Evolutionary conservation across 2,797 vertebrate genomes (phyloP), one percentile per base, ranked within the genome.

Genomic region (Knipowitschia caucasica): DNA sequence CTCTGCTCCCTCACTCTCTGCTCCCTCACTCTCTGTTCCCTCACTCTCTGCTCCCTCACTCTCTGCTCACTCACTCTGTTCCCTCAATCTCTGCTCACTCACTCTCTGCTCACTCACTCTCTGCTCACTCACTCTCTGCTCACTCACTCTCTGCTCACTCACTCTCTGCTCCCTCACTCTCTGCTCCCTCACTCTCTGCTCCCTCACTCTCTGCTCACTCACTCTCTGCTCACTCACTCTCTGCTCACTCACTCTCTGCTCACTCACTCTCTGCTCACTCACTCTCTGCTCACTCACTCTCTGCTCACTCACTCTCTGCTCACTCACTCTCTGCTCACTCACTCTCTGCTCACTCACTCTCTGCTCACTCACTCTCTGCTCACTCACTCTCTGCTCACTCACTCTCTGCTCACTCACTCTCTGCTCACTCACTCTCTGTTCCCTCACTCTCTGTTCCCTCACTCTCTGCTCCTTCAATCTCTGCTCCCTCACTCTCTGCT

Each of bases 221-320:
- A 49, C 62, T 72, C 67, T 38, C 71, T 74, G 68, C 6, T 67
- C 63, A 23, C 56, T 75, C 69, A 79, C 81, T n/a, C 80, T 62
- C 70, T 61, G 46, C 49, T 71, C 52, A 58, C 51, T 46, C 44
- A 62, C 53, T n/a, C 33, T 64, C 36, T 24, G 45, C 45, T 15
- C 21, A n/a, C 69, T 75, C 73, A 75, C 80, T 78, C 80, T 80
- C 79, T 82, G 76, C 64, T 80, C 85, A 79, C 81, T 79, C 21
- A 42, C 35, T 29, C 18, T 10, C 59, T 50, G 17, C 52, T 12
- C 5, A 51, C 70, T 56, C 56, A 49, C 62, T 72, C 67, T 38
- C 71, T 74, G 68, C 6, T 67, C 63, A 23, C 56, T 75, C 69
- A 79, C 81, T n/a, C 80, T 62, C 70, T 61, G 46, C 49, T 71